A percentile compares a stretch with the other conserved stretches of the same genome.
Evolutionary conservation across 2,797 vertebrate species (phyloP).

Genomic region (Hydrolagus colliei): DNA sequence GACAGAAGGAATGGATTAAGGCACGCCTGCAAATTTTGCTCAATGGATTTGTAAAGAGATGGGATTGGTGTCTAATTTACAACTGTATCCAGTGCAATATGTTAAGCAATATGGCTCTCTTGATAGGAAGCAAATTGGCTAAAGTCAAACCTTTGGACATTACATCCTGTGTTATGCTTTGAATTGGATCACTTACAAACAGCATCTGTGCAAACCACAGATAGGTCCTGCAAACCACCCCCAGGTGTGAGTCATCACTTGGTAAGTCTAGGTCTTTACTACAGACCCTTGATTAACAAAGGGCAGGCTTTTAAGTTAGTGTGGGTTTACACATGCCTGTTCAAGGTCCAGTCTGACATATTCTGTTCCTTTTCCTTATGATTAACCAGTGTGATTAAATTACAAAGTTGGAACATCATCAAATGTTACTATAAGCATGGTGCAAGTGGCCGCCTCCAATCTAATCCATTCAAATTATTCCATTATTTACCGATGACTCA

Average conservation of each 20-base stretch:
- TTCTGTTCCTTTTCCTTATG: not conserved
- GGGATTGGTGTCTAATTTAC: too few species aligned
- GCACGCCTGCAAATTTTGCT: too few species aligned
- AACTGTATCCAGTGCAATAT: not conserved
- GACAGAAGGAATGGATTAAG: too few species aligned
- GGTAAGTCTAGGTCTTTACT: not conserved
- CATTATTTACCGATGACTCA: slow-evolving; percentile 3
- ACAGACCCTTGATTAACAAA: not conserved
- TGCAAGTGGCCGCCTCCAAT: too few species aligned
- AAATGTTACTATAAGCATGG: not conserved
- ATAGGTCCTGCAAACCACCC: not conserved
- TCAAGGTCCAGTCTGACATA: not conserved
- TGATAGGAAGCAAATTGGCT: too few species aligned
- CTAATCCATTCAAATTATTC: not conserved
- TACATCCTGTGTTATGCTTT: not conserved
- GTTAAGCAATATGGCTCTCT: not conserved
- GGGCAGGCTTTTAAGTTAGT: not conserved
- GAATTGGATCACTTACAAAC: not conserved
- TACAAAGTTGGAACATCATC: not conserved
- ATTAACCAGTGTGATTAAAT: not conserved
- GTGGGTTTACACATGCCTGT: not conserved
- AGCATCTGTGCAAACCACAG: not conserved
- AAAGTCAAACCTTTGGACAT: not conserved
- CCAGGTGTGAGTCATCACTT: not conserved
- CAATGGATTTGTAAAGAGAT: too few species aligned